phyloP scores from a whole-genome alignment of 2,888 invertebrate species.

The Apotomis betuletana region DNA sequence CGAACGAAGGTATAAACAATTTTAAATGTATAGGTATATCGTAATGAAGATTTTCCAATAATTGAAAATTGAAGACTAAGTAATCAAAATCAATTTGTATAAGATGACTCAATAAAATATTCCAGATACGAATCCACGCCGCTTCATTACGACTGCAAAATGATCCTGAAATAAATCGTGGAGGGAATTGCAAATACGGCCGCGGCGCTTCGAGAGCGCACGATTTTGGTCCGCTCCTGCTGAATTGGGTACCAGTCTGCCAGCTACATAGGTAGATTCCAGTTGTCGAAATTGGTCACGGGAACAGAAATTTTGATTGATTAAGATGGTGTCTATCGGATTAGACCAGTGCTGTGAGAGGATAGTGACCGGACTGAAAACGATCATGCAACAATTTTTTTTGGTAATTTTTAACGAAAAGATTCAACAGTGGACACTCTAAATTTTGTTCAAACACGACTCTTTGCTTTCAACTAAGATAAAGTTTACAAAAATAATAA shows the following conservation, averaged over 20 bases:
- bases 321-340: neutral
- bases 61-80: neutral
- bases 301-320: neutral
- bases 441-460: neutral
- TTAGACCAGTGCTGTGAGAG: too few relatives aligned
- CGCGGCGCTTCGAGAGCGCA: conserved; percentile 6
- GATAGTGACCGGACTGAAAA: too few relatives aligned
- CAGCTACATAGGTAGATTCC: neutral
- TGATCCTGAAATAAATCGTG: conserved; percentile 40
- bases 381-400: too few relatives aligned
- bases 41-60: too few relatives aligned
- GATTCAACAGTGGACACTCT: too few relatives aligned
- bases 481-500: conserved; percentile 16
- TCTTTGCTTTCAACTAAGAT: conserved; percentile 7
- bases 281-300: neutral
- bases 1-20: too few relatives aligned
- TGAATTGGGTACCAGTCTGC: neutral
- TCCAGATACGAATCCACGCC: conserved; percentile 26
- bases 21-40: too few relatives aligned
- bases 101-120: conserved; percentile 30
- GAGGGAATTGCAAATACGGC: conserved; percentile 29
- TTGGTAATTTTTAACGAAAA: too few relatives aligned
- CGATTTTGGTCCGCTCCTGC: neutral
- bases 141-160: conserved; percentile 38
- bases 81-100: conserved; percentile 29